These are phyloP conservation scores for Drosophila pseudoananassae DNA, from an alignment of 1,140 invertebrate species.

Conservation along the genomic window DNA sequence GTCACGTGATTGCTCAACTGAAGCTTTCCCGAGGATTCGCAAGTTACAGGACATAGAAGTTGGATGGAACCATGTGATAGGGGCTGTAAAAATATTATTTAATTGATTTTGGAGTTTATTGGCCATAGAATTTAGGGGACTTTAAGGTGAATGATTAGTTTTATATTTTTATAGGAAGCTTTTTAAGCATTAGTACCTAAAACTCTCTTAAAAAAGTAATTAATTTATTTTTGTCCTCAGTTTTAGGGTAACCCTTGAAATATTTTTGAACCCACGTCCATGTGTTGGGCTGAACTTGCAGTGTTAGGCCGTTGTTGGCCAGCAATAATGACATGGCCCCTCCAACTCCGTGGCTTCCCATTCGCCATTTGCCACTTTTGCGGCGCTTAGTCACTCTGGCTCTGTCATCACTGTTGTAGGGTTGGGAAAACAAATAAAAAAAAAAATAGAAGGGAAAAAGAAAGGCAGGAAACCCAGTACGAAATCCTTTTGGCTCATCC, in stretches of 20 bases:
- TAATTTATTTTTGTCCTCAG: too few species aligned
- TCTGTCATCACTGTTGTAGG: slow-evolving; percentile 35
- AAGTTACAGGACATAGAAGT: slow-evolving; percentile 19
- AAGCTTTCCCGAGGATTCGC: slow-evolving; percentile 32
- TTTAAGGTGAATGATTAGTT: too few species aligned
- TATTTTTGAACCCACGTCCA: not conserved
- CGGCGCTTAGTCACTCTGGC: slow-evolving; percentile 45
- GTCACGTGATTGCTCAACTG: slow-evolving; percentile 76
- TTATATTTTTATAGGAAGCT: too few species aligned
- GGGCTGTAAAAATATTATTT: not conserved
- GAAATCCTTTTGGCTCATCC: slow-evolving; percentile 45
- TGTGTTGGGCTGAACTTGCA: slow-evolving; percentile 21
- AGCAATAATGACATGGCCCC: slow-evolving; percentile 54
- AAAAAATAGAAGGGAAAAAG: not conserved
- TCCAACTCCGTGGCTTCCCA: not conserved
- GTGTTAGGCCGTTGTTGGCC: slow-evolving; percentile 57
- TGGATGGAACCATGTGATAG: not conserved
- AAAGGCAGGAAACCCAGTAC: slow-evolving; percentile 1
- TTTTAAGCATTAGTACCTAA: too few species aligned
- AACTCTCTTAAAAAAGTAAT: too few species aligned
- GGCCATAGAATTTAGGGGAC: too few species aligned
- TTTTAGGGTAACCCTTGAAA: not conserved
- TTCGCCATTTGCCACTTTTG: slow-evolving; percentile 20
- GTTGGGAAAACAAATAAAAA: slow-evolving; percentile 6
- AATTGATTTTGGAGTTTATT: not conserved